Conservation (phyloP, 2,797 vertebrate species). For the Bradypodion ventrale region DNA sequence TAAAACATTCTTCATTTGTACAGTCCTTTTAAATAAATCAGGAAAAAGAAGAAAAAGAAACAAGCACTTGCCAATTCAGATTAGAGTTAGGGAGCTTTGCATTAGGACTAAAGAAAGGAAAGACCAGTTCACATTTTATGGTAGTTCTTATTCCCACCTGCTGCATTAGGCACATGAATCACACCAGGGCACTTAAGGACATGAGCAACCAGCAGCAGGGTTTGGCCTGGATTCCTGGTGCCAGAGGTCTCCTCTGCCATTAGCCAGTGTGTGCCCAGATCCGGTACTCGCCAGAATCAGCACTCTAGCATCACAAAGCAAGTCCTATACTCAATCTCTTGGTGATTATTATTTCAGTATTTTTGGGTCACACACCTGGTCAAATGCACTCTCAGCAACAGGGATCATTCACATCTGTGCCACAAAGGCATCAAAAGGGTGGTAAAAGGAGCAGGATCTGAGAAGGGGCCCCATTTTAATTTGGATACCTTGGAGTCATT, state of each 20-base stretch:
- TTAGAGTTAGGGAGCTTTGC: background rate
- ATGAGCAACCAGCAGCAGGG: background rate
- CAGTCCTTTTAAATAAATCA: too few species aligned
- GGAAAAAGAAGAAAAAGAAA: background rate
- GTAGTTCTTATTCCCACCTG: background rate
- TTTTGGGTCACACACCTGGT: background rate
- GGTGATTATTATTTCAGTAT: background rate
- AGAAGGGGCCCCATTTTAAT: too few species aligned
- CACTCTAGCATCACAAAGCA: background rate
- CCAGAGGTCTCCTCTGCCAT: background rate
- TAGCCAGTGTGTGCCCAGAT: background rate
- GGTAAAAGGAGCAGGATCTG: too few species aligned
- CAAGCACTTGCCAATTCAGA: background rate
- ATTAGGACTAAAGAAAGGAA: background rate
- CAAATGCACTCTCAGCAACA: background rate
- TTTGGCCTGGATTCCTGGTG: background rate
- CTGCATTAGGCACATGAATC: background rate
- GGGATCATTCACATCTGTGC: background rate
- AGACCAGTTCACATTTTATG: conserved; percentile 1
- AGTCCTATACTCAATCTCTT: background rate
- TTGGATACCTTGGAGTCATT: too few species aligned
- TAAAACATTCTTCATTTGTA: background rate
- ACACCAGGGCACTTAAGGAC: conserved; percentile 3
- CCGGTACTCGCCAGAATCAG: background rate
- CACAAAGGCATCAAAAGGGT: background rate